Base-by-base conservation (phyloP, 2,113 vertebrate species). In the Porphyrio hochstetteri region DNA sequence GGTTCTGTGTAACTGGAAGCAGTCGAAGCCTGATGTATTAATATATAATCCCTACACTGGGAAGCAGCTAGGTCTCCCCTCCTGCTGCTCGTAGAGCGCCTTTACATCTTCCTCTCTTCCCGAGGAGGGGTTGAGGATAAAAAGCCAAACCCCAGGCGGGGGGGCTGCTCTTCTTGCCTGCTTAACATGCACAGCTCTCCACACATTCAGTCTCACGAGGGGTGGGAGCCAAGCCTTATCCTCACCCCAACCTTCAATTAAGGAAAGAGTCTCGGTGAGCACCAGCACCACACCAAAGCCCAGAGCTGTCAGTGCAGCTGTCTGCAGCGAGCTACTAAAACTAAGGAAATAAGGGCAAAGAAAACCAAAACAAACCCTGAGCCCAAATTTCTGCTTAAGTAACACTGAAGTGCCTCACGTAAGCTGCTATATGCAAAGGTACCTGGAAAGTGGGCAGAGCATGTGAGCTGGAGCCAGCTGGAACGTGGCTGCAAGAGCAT, bases 231-330 rank as follows among this genome's bases (percentile, higher is more conserved):
- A 60, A 95, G 77, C 71, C 76, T 91, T 24, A 5, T 80, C 53
- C 64, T 97, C 96, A 95, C 40, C 85, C 87, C 72, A 84, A 19
- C 9, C 63, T 95, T 90, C 94, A 94, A 70, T 94, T 93, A 93
- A 96, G 77, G 64, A 52, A 78, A 89, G 80, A 65, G 42, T 23
- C 56, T 44, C 2, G 0, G n/a, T 0, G 2, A 94, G 86, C 50
- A n/a, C 57, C 83, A 80, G 87, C 89, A 44, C 52, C 70, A 17
- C 46, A 25, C 42, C 53, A 67, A 86, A 93, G 72, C 48, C 64
- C 93, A 38, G 88, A 44, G 88, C 91, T 96, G 91, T 86, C 96
- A 90, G 18, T 9, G 19, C 12, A 6, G 52, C 70, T 76, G 52
- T 80, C 42, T 52, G 74, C 70, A 96, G 84, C 36, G 20, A 44